Evolutionary conservation across 1,140 invertebrate genomes (phyloP), one percentile per base, ranked within the genome.

Genomic region (Scaptomyza graminum): DNA sequence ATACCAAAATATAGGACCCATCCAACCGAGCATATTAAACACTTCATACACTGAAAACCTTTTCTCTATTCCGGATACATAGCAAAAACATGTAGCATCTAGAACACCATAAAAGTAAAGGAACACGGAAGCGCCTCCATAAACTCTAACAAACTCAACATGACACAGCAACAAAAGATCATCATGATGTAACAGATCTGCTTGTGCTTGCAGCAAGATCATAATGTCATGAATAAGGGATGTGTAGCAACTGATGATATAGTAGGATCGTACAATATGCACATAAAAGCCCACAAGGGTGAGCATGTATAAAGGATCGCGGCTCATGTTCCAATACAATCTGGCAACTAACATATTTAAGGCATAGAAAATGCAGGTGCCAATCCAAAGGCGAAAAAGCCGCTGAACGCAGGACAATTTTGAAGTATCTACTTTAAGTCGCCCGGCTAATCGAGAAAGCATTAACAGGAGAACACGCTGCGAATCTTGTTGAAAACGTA

Each of bases 321-420:
- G 22, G 12, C 25, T 11, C 0, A 22, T 5, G 9, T 34, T 47
- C 61, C 50, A 62, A 22, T 3, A n/a, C 0, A 3, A 64, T 2
- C 28, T 44, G 16, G 2, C 16, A 0, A 11, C 18, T 12, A 34
- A 6, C n/a, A 44, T 13, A 44, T 44, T 43, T 5, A 8, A 22
- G 1, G 1, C 13, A 28, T 76, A 72, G 13, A 39, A 41, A 11
- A 49, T 9, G 12, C 61, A 67, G 11, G 47, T 25, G 5, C 7
- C 9, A 18, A 67, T 2, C 62, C 72, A 80, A 1, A 63, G 28
- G 5, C 52, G 57, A 13, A 46, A 63, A 2, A 76, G 16, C 43
- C 43, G 18, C 7, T 41, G 43, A 1, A 65, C 44, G 0, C 11
- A 2, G 1, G 12, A 16, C 1, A 63, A 7, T 4, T 9, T 34